These are phyloP conservation scores for Cremastobaeus sp. DNA, from an alignment of 2,888 invertebrate genomes.

Conservation along the genomic window DNA sequence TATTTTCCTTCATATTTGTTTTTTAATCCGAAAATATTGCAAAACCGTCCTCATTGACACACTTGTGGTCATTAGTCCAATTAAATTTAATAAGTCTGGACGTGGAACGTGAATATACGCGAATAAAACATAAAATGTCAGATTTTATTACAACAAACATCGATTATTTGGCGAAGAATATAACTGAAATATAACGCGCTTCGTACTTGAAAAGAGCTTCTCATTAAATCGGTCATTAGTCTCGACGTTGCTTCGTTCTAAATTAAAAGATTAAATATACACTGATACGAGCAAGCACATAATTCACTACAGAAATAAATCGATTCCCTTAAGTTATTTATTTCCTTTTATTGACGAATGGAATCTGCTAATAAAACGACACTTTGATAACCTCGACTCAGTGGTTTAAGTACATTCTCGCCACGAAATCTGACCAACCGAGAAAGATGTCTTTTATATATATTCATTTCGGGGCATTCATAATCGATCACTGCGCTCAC, in stretches of 20 bases:
- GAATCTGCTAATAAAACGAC: conserved; percentile 38
- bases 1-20: too few relatives aligned
- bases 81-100: too few relatives aligned
- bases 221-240: conserved; percentile 49
- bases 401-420: conserved; percentile 15
- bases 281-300: conserved; percentile 32
- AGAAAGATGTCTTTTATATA: conserved; percentile 38
- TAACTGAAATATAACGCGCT: too few relatives aligned
- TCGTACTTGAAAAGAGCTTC: too few relatives aligned
- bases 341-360: conserved; percentile 34
- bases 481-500: conserved; percentile 40
- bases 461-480: conserved; percentile 25
- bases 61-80: too few relatives aligned
- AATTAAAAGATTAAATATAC: conserved; percentile 57
- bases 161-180: too few relatives aligned
- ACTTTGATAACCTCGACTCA: conserved; percentile 30
- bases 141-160: too few relatives aligned
- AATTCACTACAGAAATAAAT: conserved; percentile 36
- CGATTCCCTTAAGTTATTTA: conserved; percentile 35
- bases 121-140: too few relatives aligned
- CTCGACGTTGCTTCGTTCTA: conserved; percentile 34
- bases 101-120: too few relatives aligned
- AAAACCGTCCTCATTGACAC: too few relatives aligned
- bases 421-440: conserved; percentile 25
- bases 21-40: too few relatives aligned